Evolutionary conservation across 1,140 invertebrate genomes (phyloP), one percentile per base, ranked within the genome.

Genomic region (Alviniconcha marisindica): DNA sequence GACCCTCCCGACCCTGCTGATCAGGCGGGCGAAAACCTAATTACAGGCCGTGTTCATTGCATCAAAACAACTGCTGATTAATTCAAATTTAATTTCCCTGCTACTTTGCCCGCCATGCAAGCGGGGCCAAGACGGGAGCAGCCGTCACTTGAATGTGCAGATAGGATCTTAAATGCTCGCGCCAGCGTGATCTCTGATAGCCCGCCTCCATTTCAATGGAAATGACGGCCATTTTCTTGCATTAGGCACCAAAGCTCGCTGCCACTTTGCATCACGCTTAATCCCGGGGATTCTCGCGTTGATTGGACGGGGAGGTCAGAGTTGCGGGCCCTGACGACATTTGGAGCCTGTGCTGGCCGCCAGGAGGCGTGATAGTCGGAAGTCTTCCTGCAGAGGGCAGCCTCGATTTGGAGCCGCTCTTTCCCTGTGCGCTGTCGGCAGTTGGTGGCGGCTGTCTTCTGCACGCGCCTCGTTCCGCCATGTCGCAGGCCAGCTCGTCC

Each of bases 1-100:
- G 78, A 80, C 78, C 77, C 78, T 24, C 56, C 33, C n/a, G 54
- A 38, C 56, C 24, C 2, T 60, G 78, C 78, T 63, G 56, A 66
- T 80, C 78, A 80, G 56, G 44, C 60, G 78, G 56, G 78, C 60
- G 56, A 66, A 80, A 80, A 80, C 78, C 78, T 80, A 80, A 80
- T 80, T 80, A 80, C 78, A 60, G 31, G 38, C 15, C 78, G 78
- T 80, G 78, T 80, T 80, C 78, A 80, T 80, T 80, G 78, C 78
- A 80, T 80, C 78, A 80, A 80, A 80, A 80, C 78, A 80, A 80
- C 78, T 80, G 78, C 78, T 80, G 78, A 80, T 80, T 80, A 80
- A 80, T 80, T 80, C 78, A 80, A 80, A 80, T 80, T 80, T 80
- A 80, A 80, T 80, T 80, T 80, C 78, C 40, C 78, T 60, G 36